A percentile compares a stretch with the other conserved stretches of the same genome.
phyloP scores from a whole-genome alignment of 1,140 invertebrate genomes.

The Lepidurus packardi region DNA sequence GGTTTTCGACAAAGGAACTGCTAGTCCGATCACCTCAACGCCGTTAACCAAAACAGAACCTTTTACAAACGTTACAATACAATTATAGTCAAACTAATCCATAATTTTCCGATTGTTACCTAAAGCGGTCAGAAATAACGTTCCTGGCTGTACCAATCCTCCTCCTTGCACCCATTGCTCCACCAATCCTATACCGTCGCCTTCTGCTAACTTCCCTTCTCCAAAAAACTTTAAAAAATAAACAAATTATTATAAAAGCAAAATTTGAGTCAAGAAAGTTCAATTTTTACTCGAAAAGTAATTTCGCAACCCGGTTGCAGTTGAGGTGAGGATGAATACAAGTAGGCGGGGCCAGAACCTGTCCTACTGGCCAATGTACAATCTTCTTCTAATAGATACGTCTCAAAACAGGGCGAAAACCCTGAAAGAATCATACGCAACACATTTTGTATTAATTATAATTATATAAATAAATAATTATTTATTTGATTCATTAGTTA shows the following conservation, averaged over 20 bases:
- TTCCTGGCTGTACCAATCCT: conserved; percentile 37
- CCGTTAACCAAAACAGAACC: conserved; percentile 40
- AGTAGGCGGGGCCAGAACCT: conserved; percentile 29
- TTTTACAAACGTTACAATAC: conserved; percentile 26
- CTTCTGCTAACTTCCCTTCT: conserved; percentile 34
- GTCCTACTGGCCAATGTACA: background rate
- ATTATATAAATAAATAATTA: background rate
- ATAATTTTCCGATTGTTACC: conserved; percentile 34
- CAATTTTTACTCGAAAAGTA: conserved; percentile 38
- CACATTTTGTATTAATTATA: background rate
- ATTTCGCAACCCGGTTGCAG: conserved; percentile 39
- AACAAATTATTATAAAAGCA: background rate
- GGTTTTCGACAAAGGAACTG: background rate
- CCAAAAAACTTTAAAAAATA: conserved; percentile 26
- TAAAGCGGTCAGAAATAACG: conserved; percentile 37
- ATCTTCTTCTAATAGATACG: background rate
- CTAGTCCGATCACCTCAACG: background rate
- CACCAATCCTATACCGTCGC: conserved; percentile 38
- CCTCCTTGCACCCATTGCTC: conserved; percentile 34
- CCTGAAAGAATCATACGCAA: background rate
- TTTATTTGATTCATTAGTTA: background rate
- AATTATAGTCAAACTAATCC: background rate
- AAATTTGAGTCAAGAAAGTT: background rate
- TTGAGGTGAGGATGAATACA: conserved; percentile 37
- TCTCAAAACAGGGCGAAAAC: background rate